Base-by-base conservation (phyloP, 1,140 invertebrate species). In the Homarus americanus region DNA sequence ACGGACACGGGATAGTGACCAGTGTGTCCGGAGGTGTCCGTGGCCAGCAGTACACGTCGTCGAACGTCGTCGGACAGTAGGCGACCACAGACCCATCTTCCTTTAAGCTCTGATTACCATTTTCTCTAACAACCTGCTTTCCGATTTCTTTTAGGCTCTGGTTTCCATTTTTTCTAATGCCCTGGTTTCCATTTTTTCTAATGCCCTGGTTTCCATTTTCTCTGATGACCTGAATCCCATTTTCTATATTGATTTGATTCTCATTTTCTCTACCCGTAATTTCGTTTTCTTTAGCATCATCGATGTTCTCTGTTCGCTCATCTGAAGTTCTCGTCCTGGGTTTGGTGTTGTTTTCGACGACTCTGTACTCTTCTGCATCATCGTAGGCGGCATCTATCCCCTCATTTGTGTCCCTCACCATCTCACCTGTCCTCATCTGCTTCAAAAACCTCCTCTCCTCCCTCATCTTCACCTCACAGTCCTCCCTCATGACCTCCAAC, bases 21-120 rank as follows among this genome's bases (percentile, higher is more conserved):
- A 87, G 44, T 1, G 72, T 87, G 36, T 87, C 73, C 15, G 73
- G 44, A 1, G 84, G 44, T 12, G 84, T 87, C 4, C 49, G 41
- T 0, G 84, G 84, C 84, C 84, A 87, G 36, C 84, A 87, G 84
- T 87, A 87, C 49, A 87, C 75, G 20, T 87, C 75, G 53, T 87
- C 84, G 20, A 87, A 87, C 4, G 84, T 78, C 41, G 84, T 87
- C 0, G 84, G 72, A 44, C 84, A 87, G 84, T 38, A 44, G 7
- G 49, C 36, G 66, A 24, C 44, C 32, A 20, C 20, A 28, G 73
- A 78, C 75, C 40, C 84, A 72, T 87, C 78, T 40, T 78, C 84
- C 24, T 66, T 87, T 10, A 58, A 24, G 0, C 20, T n/a, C 82
- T 28, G 28, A 72, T 34, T 58, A 3, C 12, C 38, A 44, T 72